Conservation (phyloP, 2,113 vertebrate species). For the Podocnemis expansa region DNA sequence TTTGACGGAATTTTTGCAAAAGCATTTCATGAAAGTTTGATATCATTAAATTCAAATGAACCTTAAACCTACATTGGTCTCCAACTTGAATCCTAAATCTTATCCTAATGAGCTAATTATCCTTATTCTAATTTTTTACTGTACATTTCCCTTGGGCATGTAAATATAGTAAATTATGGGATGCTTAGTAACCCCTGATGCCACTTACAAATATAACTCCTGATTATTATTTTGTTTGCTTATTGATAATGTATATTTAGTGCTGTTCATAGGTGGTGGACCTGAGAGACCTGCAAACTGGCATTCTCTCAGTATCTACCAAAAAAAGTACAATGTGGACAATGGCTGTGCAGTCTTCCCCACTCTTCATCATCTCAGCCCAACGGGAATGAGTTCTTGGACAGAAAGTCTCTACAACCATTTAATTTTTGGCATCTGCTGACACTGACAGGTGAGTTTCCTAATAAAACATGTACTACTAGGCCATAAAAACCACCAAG, state of each 20-base stretch:
- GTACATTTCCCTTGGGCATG: neutral
- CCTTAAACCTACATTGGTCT: neutral
- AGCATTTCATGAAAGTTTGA: neutral
- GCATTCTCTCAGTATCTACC: accelerated
- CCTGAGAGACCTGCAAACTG: neutral
- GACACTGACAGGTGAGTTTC: neutral
- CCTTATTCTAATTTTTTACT: neutral
- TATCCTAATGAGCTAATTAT: no score
- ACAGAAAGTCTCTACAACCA: neutral
- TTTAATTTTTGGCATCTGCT: neutral
- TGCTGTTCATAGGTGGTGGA: neutral
- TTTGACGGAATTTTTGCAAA: neutral
- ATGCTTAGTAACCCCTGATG: neutral
- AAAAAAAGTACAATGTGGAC: neutral
- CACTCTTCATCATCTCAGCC: neutral
- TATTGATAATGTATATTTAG: neutral
- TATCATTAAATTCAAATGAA: neutral
- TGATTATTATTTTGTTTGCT: neutral
- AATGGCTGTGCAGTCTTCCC: neutral
- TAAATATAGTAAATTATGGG: neutral
- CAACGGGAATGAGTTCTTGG: neutral
- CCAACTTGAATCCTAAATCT: neutral
- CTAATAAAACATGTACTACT: neutral
- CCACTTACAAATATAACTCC: neutral
- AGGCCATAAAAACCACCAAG: neutral